These are phyloP conservation scores for Megalops cyprinoides DNA, from an alignment of 2,797 vertebrate genomes.

Conservation along the genomic window DNA sequence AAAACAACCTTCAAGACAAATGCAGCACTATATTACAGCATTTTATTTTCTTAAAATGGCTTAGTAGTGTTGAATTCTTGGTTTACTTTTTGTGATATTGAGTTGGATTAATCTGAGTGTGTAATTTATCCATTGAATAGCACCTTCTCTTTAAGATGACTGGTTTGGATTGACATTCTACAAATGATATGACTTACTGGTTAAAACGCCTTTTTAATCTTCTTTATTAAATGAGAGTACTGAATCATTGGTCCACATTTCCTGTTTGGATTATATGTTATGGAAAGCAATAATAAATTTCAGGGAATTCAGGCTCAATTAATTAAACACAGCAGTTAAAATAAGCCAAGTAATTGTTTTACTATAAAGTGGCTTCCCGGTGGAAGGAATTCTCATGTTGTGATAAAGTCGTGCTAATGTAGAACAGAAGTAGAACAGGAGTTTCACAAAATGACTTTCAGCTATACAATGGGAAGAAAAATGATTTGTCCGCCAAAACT, in stretches of 20 bases:
- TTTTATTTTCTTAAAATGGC: too few species aligned
- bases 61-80: too few species aligned
- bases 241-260: conserved; percentile 26
- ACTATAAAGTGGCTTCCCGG: conserved; percentile 28
- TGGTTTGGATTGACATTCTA: too few species aligned
- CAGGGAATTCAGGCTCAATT: conserved; percentile 24
- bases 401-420: conserved; percentile 24
- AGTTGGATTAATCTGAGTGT: too few species aligned
- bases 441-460: conserved; percentile 30
- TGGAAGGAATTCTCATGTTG: conserved; percentile 8
- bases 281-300: conserved; percentile 3
- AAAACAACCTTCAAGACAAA: too few species aligned
- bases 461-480: conserved; percentile 32
- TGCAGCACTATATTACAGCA: too few species aligned
- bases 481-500: not conserved
- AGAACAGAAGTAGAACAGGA: conserved; percentile 23
- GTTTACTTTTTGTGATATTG: too few species aligned
- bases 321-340: conserved; percentile 30
- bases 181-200: too few species aligned
- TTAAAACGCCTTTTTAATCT: not conserved
- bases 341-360: conserved; percentile 21
- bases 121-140: too few species aligned
- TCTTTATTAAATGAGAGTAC: not conserved
- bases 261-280: conserved; percentile 20
- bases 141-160: too few species aligned